phyloP scores from a whole-genome alignment of 2,888 invertebrate genomes.

The Drosophila gaucha region DNA sequence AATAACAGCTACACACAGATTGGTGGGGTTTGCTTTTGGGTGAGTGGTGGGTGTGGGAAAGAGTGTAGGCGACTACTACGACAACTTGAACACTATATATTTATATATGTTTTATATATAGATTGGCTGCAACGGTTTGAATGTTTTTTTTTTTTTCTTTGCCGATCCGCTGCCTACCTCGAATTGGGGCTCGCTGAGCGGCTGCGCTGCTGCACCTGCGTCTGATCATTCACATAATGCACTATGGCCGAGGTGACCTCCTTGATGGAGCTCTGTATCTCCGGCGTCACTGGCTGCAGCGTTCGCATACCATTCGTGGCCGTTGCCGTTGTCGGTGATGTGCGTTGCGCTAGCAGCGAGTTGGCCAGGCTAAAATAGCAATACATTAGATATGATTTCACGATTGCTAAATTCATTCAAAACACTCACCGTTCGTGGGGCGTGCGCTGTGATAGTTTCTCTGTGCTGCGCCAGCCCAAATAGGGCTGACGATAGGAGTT shows the following conservation, averaged over 20 bases:
- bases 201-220: conserved; percentile 85
- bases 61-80: conserved; percentile 36
- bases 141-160: not conserved
- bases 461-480: conserved; percentile 95
- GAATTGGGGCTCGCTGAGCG: conserved; percentile 84
- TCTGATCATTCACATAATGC: conserved; percentile 93
- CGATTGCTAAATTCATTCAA: not conserved
- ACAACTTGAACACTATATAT: conserved; percentile 20
- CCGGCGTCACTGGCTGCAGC: conserved; percentile 85
- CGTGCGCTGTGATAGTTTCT: conserved; percentile 91
- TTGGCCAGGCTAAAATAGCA: conserved; percentile 87
- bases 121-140: conserved; percentile 15
- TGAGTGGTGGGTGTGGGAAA: not conserved
- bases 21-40: no score
- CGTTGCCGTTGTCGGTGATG: conserved; percentile 57
- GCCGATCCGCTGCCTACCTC: conserved; percentile 78
- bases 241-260: conserved; percentile 97
- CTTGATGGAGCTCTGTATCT: conserved; percentile 94
- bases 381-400: not conserved
- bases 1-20: conserved; percentile 38
- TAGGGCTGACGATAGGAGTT: conserved; percentile 93
- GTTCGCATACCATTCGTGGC: conserved; percentile 56
- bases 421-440: conserved; percentile 90
- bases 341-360: conserved; percentile 86
- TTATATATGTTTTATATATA: not conserved